Evolutionary conservation across 2,797 vertebrate genomes (phyloP).

Genomic region (Sciaenops ocellatus): DNA sequence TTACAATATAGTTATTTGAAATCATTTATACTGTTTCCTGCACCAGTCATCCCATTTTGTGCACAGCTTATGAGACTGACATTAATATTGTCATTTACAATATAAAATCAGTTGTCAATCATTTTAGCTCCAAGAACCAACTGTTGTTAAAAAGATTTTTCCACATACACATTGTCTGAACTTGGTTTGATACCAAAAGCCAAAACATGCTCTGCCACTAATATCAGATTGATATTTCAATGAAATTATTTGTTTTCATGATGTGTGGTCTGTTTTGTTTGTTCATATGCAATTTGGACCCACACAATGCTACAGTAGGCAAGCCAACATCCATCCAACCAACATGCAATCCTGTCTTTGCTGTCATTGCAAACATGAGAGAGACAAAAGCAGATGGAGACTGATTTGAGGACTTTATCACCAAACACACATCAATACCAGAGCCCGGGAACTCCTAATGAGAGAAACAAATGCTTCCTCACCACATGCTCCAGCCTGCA

Average conservation of each 20-base stretch:
- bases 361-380: conserved; percentile 20
- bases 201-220: not conserved
- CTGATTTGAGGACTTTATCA: conserved; percentile 39
- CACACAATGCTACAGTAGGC: not conserved
- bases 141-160: not conserved
- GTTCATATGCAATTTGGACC: conserved; percentile 15
- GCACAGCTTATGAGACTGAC: not conserved
- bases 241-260: not conserved
- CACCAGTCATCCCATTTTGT: not conserved
- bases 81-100: not conserved
- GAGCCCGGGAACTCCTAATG: conserved; percentile 35
- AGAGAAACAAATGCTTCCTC: conserved; percentile 50
- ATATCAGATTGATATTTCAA: not conserved
- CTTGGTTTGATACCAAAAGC: not conserved
- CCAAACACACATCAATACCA: conserved; percentile 56
- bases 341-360: not conserved
- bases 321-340: conserved; percentile 3
- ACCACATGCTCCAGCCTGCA: conserved; percentile 29
- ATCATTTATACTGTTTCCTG: not conserved
- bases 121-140: not conserved
- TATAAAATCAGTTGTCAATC: not conserved
- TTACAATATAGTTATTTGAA: not conserved
- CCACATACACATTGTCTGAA: no score
- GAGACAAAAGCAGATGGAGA: conserved; percentile 41
- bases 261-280: not conserved